Evolutionary conservation across 2,113 vertebrate genomes (phyloP).

Genomic region (Cyrtonyx montezumae): DNA sequence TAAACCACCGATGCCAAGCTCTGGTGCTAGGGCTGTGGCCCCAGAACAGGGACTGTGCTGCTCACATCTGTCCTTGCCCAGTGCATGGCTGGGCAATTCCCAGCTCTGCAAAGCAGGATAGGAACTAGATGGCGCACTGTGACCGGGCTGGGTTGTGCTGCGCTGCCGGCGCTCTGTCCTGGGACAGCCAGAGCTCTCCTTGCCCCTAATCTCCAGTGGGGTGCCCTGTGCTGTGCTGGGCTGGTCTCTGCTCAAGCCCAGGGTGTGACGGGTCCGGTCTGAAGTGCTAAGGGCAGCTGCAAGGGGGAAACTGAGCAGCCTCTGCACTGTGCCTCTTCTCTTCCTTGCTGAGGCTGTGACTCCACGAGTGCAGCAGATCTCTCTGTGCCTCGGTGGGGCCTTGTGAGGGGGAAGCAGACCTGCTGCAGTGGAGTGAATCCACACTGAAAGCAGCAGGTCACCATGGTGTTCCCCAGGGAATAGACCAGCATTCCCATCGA

Average conservation of each 20-base stretch:
- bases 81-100: accelerated
- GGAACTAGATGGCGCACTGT: conserved; percentile 50
- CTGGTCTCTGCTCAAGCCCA: accelerated
- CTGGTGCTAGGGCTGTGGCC: not conserved
- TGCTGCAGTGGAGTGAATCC: accelerated
- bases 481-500: not conserved
- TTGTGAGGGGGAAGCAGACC: not conserved
- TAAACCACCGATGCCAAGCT: not conserved
- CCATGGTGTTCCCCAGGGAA: conserved; percentile 4
- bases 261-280: accelerated
- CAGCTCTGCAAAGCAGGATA: accelerated
- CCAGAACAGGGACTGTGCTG: accelerated
- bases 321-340: not conserved
- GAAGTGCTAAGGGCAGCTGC: not conserved
- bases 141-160: not conserved
- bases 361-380: not conserved
- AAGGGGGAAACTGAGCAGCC: not conserved
- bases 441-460: accelerated
- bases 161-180: not conserved
- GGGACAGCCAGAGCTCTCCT: not conserved
- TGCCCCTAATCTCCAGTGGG: not conserved
- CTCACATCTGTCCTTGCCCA: accelerated
- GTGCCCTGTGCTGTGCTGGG: not conserved
- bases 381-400: not conserved
- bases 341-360: not conserved